Evolutionary conservation across 2,113 vertebrate genomes (phyloP).

Genomic region (Morone chrysops): DNA sequence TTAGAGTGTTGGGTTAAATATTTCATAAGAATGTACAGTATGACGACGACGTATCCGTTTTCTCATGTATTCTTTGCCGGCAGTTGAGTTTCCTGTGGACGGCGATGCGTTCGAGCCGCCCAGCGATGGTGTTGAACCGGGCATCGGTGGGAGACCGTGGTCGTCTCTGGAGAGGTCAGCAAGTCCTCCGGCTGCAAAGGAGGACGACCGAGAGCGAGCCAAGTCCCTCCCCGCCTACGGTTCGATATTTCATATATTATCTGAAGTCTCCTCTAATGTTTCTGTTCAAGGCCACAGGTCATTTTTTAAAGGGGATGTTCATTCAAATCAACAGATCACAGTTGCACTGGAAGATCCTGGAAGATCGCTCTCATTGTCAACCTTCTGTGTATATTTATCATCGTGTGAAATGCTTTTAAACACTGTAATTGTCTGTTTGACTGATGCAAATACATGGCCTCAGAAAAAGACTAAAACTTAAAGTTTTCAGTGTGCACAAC

Average conservation of each 20-base stretch:
- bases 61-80: background rate
- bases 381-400: background rate
- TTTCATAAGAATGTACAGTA: background rate
- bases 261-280: too few relatives aligned
- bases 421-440: too few relatives aligned
- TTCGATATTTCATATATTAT: constrained; percentile 57
- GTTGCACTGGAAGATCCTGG: background rate
- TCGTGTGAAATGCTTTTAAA: too few relatives aligned
- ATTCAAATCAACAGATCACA: background rate
- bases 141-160: constrained; percentile 69
- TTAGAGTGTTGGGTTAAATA: background rate
- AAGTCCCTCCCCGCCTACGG: constrained; percentile 86
- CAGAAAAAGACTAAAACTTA: too few relatives aligned
- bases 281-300: too few relatives aligned
- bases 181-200: constrained; percentile 74
- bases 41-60: accelerated
- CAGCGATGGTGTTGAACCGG: constrained; percentile 41
- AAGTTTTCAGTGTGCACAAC: too few relatives aligned
- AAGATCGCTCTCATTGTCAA: too few relatives aligned
- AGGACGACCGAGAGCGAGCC: constrained; percentile 82
- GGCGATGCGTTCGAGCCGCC: constrained; percentile 82
- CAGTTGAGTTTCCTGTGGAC: constrained; percentile 82
- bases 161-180: constrained; percentile 82
- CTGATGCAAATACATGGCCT: too few relatives aligned
- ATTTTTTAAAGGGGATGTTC: too few relatives aligned